A percentile compares a stretch with the other conserved stretches of the same genome.
Conservation (phyloP, 1,140 invertebrate species). For the Sweltsa coloradensis region DNA sequence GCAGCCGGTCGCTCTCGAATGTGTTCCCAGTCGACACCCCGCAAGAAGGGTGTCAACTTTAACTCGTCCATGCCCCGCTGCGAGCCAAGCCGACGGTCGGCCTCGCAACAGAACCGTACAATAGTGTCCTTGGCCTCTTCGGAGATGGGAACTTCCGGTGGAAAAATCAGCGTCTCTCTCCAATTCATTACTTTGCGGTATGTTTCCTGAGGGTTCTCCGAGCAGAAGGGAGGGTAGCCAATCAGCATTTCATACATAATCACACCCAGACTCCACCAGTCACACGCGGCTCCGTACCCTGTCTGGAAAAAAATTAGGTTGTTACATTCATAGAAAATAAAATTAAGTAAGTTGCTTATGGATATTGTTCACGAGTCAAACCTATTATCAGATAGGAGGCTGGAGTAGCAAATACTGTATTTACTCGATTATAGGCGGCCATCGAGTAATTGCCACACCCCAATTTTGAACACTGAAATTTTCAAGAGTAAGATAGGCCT, state of each 20-base stretch:
- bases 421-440: too few species aligned
- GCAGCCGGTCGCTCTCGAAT: slow-evolving; percentile 94
- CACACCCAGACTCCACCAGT: slow-evolving; percentile 99
- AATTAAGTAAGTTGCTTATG: too few species aligned
- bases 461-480: too few species aligned
- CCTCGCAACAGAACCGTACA: slow-evolving; percentile 87
- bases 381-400: too few species aligned
- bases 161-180: slow-evolving; percentile 95
- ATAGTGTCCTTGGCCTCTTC: slow-evolving; percentile 83
- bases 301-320: too few species aligned
- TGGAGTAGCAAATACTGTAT: too few species aligned
- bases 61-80: slow-evolving; percentile 82
- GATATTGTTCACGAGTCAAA: too few species aligned
- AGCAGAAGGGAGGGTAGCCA: slow-evolving; percentile 98
- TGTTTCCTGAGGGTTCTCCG: slow-evolving; percentile 98
- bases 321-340: too few species aligned
- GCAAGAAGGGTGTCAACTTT: slow-evolving; percentile 76
- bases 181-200: slow-evolving; percentile 99
- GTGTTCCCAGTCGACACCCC: slow-evolving; percentile 91
- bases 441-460: too few species aligned
- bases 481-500: too few species aligned
- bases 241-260: slow-evolving; percentile 99
- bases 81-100: slow-evolving; percentile 81
- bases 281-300: slow-evolving; percentile 92
- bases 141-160: slow-evolving; percentile 97